Conservation (phyloP, 2,888 invertebrate species). For the Hirtodrosophila confusa region DNA sequence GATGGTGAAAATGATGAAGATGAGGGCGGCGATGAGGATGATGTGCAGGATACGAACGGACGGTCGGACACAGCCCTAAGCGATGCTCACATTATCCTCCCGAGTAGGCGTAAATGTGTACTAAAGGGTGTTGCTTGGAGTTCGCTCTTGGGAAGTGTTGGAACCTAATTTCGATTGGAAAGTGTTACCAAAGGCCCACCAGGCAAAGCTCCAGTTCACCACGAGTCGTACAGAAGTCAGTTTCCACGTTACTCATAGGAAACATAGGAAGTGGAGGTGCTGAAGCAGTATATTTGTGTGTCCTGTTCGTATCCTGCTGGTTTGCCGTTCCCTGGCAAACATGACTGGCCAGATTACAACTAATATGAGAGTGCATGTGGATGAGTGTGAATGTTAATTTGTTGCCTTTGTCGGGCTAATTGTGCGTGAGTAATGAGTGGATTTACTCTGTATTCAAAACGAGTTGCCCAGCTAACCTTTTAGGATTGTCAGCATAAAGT, state of each 20-base stretch:
- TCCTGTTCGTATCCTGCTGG: conserved; percentile 14
- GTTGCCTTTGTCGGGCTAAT: conserved; percentile 24
- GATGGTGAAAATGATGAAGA: conserved; percentile 16
- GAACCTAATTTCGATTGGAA: conserved; percentile 18
- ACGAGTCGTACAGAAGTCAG: too few species aligned
- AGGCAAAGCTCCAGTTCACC: too few species aligned
- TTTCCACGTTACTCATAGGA: background rate
- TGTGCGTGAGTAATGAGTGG: conserved; percentile 27
- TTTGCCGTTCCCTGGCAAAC: background rate
- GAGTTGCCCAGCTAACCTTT: too few species aligned
- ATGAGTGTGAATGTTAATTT: background rate
- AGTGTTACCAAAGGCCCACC: conserved; percentile 3
- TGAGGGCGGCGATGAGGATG: conserved; percentile 3
- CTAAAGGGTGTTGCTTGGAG: background rate
- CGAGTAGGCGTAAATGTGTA: background rate
- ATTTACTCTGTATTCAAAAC: too few species aligned
- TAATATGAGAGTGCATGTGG: conserved; percentile 1
- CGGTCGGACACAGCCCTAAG: conserved; percentile 19
- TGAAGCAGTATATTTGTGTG: conserved; percentile 7
- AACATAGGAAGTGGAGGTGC: too few species aligned
- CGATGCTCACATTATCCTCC: background rate
- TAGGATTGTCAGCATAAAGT: background rate
- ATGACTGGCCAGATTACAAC: too few species aligned
- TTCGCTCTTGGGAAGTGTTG: background rate
- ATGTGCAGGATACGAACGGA: conserved; percentile 2